Conservation (phyloP, 2,113 vertebrate species). For the Anser cygnoides region DNA sequence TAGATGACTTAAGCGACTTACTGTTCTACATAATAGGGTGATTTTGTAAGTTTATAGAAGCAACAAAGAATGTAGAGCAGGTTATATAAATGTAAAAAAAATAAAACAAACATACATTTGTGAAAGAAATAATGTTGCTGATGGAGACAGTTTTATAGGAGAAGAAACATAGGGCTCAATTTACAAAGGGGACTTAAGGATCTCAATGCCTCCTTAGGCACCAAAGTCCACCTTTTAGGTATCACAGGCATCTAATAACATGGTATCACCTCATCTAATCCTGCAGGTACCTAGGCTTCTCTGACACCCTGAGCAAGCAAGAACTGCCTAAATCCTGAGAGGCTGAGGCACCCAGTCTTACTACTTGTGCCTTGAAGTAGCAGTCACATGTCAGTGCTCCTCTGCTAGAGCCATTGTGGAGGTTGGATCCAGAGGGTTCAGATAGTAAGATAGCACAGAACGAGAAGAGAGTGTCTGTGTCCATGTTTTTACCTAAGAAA, state of each 20-base stretch:
- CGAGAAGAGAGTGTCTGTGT: background rate
- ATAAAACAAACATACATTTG: background rate
- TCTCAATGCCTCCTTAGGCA: background rate
- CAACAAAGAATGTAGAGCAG: conserved; percentile 13
- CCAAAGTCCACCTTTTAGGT: background rate
- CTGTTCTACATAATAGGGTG: background rate
- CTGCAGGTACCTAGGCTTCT: background rate
- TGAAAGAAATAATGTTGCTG: background rate
- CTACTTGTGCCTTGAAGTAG: background rate
- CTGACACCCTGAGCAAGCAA: background rate
- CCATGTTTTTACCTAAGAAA: background rate
- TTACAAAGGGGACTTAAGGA: background rate
- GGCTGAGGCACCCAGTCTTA: background rate
- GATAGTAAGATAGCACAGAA: background rate
- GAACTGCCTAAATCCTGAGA: background rate
- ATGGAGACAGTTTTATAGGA: background rate
- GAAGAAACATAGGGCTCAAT: background rate
- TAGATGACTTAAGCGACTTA: background rate
- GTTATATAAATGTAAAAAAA: background rate
- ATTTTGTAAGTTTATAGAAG: conserved; percentile 20
- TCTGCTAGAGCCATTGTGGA: background rate
- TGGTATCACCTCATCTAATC: background rate
- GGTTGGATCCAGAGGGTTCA: background rate
- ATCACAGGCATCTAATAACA: background rate
- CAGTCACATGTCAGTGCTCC: background rate